Percentiles rank a stretch among this genome's conserved stretches.
Conservation (phyloP, 2,113 vertebrate species). For the Leuciscus idus region DNA sequence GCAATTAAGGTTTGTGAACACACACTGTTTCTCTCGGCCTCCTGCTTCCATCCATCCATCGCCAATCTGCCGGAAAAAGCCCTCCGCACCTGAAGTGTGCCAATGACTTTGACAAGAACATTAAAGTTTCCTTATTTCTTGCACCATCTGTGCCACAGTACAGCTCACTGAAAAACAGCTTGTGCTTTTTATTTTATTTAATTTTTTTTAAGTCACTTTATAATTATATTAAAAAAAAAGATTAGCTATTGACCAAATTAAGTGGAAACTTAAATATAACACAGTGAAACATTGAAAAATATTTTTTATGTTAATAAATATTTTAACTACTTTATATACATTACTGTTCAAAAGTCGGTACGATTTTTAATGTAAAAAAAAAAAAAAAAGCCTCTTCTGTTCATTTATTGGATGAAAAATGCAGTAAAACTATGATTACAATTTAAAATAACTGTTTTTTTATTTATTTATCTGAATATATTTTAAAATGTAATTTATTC, state of each 20-base stretch:
- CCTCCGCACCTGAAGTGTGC: not conserved
- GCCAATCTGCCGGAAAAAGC: not conserved
- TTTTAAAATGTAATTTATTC: too few species aligned
- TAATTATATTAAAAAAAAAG: not conserved
- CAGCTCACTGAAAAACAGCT: not conserved
- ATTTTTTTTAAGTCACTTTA: not conserved
- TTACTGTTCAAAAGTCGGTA: too few species aligned
- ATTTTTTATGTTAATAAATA: not conserved
- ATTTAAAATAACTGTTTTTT: too few species aligned
- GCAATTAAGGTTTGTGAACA: conserved; percentile 25
- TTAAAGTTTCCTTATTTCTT: not conserved
- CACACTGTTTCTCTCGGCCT: not conserved
- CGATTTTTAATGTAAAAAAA: too few species aligned
- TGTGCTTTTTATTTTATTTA: not conserved
- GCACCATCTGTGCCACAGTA: conserved; percentile 5
- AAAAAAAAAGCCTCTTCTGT: too few species aligned
- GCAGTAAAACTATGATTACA: too few species aligned
- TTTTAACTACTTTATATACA: not conserved
- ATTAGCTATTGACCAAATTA: conserved; percentile 1
- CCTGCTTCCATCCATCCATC: not conserved
- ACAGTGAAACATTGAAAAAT: not conserved
- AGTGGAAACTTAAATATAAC: not conserved
- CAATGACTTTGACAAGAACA: not conserved
- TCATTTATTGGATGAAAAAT: too few species aligned
- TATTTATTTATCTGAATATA: too few species aligned